Evolutionary conservation across 92 coral and sea anemone species (phyloP).

Genomic region (Anthopleura xanthogrammica): DNA sequence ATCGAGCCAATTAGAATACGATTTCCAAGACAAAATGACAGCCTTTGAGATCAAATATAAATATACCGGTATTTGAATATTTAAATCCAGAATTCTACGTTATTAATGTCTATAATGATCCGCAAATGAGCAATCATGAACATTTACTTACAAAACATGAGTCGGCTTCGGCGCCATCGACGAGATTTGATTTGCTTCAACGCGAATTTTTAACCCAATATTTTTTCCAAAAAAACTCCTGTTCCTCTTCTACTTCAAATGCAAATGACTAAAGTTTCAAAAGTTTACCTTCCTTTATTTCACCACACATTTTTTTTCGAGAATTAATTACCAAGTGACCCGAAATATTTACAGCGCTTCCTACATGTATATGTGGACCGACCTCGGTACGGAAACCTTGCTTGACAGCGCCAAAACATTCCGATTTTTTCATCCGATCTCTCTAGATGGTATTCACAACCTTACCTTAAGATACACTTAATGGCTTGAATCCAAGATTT

Average conservation of each 20-base stretch:
- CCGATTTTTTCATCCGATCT: conserved; percentile 6
- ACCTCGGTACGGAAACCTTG: conserved; percentile 17
- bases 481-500: neutral
- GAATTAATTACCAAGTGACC: conserved; percentile 25
- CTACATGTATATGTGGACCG: neutral
- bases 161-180: conserved; percentile 35
- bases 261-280: conserved; percentile 14
- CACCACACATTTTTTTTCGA: neutral
- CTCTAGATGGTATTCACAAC: neutral
- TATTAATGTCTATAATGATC: neutral
- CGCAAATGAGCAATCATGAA: conserved; percentile 18
- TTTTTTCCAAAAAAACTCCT: neutral
- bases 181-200: neutral
- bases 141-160: conserved; percentile 27
- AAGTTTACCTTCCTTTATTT: conserved; percentile 6
- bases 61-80: conserved; percentile 17
- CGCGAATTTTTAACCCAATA: neutral
- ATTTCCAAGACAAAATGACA: conserved; percentile 10
- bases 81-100: conserved; percentile 5
- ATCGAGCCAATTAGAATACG: conserved; percentile 23
- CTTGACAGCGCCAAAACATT: conserved; percentile 15
- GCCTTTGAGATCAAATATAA: conserved; percentile 12
- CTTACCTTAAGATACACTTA: neutral
- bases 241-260: neutral
- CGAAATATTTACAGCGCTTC: conserved; percentile 1